Percentiles rank a stretch among this genome's conserved stretches.
Conservation (phyloP, 2,797 vertebrate genomes). For the Anabacerthia variegaticeps region DNA sequence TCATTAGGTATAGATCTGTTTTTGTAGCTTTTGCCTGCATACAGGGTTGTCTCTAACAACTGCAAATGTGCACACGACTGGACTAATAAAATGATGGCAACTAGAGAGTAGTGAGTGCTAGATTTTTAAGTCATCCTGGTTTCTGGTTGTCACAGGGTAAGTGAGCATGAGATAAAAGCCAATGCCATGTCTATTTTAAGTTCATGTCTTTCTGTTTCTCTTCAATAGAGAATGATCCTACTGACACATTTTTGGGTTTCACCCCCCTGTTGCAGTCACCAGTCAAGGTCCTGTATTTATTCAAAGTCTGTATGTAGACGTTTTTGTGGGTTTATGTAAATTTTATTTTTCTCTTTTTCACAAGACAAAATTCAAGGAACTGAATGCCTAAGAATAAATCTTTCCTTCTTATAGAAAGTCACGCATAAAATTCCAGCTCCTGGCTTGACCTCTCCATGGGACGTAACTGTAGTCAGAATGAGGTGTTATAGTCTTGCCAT, state of each 20-base stretch:
- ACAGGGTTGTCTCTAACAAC: neutral
- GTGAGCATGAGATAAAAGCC: neutral
- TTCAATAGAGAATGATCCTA: neutral
- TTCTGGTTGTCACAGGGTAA: neutral
- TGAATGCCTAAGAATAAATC: neutral
- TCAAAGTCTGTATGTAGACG: fast-evolving
- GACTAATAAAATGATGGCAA: neutral
- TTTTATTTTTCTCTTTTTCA: neutral
- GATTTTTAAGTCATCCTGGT: neutral
- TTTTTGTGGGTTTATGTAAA: neutral
- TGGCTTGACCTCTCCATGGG: neutral
- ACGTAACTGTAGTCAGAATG: neutral
- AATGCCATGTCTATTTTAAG: neutral
- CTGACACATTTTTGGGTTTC: neutral
- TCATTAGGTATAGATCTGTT: neutral
- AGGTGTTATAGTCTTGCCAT: neutral
- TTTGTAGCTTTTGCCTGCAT: neutral
- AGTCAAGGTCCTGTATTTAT: neutral
- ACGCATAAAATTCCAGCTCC: neutral
- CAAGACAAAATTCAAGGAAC: neutral
- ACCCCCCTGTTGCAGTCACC: neutral
- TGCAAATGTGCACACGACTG: fast-evolving
- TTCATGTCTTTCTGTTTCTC: neutral
- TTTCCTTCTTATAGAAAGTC: neutral
- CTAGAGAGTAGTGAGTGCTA: neutral